These are phyloP conservation scores for Stegastes partitus DNA, from an alignment of 2,113 vertebrate species.

Conservation along the genomic window DNA sequence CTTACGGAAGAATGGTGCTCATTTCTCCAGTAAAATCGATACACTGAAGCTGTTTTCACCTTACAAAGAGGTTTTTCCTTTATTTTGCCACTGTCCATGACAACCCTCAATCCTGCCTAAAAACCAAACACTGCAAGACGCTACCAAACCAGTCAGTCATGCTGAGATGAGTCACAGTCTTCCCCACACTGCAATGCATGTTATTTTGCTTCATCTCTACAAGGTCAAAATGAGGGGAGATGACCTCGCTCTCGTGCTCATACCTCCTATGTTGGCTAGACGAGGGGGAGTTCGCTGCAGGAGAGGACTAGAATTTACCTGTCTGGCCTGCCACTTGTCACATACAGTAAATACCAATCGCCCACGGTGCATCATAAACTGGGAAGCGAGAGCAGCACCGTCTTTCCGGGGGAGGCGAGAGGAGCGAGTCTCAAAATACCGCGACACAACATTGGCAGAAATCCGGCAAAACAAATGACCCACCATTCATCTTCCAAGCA, in stretches of 20 bases:
- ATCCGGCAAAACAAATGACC: constrained; percentile 55
- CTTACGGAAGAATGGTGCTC: no score
- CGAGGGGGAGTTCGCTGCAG: background rate
- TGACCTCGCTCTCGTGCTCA: constrained; percentile 29
- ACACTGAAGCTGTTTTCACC: no score
- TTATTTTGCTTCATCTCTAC: constrained; percentile 27
- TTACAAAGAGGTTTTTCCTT: background rate
- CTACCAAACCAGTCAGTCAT: constrained; percentile 1
- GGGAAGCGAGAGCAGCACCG: constrained; percentile 11
- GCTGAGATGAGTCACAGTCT: constrained; percentile 22
- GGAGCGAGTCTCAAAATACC: constrained; percentile 16
- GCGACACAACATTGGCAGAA: constrained; percentile 35
- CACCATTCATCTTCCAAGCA: constrained; percentile 52
- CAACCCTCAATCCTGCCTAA: constrained; percentile 1
- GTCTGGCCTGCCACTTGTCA: constrained; percentile 20
- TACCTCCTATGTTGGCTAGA: constrained; percentile 19
- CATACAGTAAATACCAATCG: constrained; percentile 26
- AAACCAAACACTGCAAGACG: constrained; percentile 5
- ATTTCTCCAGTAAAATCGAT: no score
- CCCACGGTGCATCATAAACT: constrained; percentile 20
- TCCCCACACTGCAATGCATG: constrained; percentile 8
- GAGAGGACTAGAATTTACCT: constrained; percentile 35
- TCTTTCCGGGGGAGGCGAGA: background rate
- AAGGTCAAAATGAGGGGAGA: constrained; percentile 40
- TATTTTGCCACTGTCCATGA: background rate